A percentile compares a stretch with the other conserved stretches of the same genome.
Evolutionary conservation across 2,888 invertebrate species (phyloP).

Genomic region (Boloria euphrosyne): DNA sequence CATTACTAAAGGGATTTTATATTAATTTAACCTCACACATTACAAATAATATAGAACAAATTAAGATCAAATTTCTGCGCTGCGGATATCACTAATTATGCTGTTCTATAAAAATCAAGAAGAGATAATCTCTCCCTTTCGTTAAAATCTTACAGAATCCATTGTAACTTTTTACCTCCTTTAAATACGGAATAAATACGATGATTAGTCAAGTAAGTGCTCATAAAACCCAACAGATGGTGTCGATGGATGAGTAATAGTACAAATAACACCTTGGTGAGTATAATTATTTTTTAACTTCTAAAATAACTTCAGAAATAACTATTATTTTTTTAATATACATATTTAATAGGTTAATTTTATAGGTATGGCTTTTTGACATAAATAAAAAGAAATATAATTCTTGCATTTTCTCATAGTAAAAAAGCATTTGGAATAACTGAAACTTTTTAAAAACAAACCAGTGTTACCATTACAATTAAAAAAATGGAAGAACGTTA

Average conservation of each 20-base stretch:
- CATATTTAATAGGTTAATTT: background rate
- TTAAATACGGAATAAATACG: background rate
- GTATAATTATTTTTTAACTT: background rate
- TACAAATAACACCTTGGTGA: background rate
- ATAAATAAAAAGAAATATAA: too few species aligned
- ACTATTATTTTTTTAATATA: background rate
- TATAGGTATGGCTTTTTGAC: too few species aligned
- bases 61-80: too few species aligned
- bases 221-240: slow-evolving; percentile 31
- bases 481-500: background rate
- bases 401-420: too few species aligned
- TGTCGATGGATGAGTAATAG: slow-evolving; percentile 26
- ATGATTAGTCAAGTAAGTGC: slow-evolving; percentile 12
- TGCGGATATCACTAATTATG: background rate
- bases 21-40: slow-evolving; percentile 1
- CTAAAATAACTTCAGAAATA: too few species aligned
- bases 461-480: background rate
- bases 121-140: too few species aligned
- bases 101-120: background rate
- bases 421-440: background rate
- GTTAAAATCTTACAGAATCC: background rate
- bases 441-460: background rate
- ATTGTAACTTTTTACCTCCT: background rate
- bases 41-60: background rate
- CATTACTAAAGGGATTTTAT: background rate